Evolutionary conservation across 2,888 invertebrate genomes (phyloP), one percentile per base, ranked within the genome.

Genomic region (Drosophila paranaensis): DNA sequence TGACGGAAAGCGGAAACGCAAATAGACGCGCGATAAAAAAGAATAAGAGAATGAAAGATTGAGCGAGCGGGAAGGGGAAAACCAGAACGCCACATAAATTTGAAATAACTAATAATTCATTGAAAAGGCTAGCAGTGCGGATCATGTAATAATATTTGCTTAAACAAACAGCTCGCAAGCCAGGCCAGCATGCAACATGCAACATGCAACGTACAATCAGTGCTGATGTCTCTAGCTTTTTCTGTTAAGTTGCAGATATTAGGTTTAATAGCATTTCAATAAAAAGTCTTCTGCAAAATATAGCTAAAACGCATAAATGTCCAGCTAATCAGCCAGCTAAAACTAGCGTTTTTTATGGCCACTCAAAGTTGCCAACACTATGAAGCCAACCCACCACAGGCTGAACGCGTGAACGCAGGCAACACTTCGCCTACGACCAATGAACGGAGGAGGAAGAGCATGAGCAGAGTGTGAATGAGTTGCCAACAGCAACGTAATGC

Each of bases 91-190:
- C 74, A 81, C 77, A 84, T 87, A 84, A 84, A 85, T 87, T 84
- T 74, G 46, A 80, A 82, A 79, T 72, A 85, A 84, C 79, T 82
- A 82, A 82, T 84, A 85, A 85, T 87, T 87, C 82, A 85, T 80
- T 79, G 82, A 80, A 73, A 63, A 79, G 30, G 30, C 69, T 61
- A 48, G 46, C 56, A 51, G 45, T 50, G 58, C 54, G 63, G 63
- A 81, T 81, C 84, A 77, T 86, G 81, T 84, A 84, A 86, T 87
- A 84, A 84, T 87, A 87, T 84, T 84, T 82, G 84, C 67, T 73
- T 78, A 82, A 71, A 77, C 84, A 69, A 84, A 84, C 84, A 84
- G 87, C 84, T 84, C 84, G 87, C 84, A 84, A 53, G 74, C 67
- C 72, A 60, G 30, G 53, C 57, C 63, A 62, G 39, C 51, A 61